Base-by-base conservation (phyloP, 2,888 invertebrate species). In the Amphimallon solstitiale region DNA sequence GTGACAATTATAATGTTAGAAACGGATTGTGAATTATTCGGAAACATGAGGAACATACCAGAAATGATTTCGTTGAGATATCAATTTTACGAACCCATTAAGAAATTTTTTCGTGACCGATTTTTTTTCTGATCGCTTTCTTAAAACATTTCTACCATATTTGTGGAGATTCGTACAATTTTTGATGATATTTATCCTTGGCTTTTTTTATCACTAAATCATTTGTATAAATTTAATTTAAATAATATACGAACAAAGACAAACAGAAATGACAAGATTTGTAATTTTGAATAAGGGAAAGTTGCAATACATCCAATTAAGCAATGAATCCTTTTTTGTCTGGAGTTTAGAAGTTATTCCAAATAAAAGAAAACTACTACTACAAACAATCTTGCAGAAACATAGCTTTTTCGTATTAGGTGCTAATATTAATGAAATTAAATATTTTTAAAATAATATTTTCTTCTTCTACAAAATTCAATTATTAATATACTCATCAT, bases 31-130 rank as follows among this genome's bases (percentile, higher is more conserved):
- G 71, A 71, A 23, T 19, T 70, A 15, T 71, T 73, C 52, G 67
- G 69, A 7, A 67, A 56, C 35, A 81, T 94, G 67, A 87, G 90
- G 67, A 89, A 90, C 77, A 87, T 90, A 77, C 94, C 94, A 23
- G 94, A 94, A 83, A 88, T 94, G 83, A 75, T 88, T 37, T 86
- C 91, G 52, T 85, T 94, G 64, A 87, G 90, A 68, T 89, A 90
- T 74, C 92, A 93, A 76, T 92, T 94, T 83, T 95, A 94, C 83
- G 89, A 90, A 75, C 94, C 94, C 19, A 84, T 93, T 64, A 94
- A 93, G 81, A 90, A 93, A 77, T 92, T 90, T 81, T 82, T 92
- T 72, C 86, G 87, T 76, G 85, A 84, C 74, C 89, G 88, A 78
- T 83, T 89, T 66, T 65, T 48, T 48, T 67, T 67, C 40, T 54